Evolutionary conservation across 2,797 vertebrate genomes (phyloP).

Genomic region (Euphonia xanthogaster): DNA sequence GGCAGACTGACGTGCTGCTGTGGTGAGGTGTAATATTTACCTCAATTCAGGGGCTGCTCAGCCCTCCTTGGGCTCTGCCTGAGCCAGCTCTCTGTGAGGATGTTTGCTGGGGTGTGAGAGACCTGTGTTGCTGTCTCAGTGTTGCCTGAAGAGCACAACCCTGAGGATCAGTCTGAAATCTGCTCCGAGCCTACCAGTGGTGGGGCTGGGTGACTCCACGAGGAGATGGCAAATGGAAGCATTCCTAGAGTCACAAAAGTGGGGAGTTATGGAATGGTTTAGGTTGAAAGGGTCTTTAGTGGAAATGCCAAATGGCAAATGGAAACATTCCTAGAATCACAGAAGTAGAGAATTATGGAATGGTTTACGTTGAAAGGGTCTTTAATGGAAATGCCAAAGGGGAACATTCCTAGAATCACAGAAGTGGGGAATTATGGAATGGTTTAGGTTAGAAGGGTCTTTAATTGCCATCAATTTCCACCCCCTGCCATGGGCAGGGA

Average conservation of each 20-base stretch:
- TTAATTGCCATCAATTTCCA: background rate
- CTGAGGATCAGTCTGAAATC: background rate
- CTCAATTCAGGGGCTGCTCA: background rate
- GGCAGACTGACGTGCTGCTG: background rate
- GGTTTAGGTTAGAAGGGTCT: background rate
- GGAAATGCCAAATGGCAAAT: background rate
- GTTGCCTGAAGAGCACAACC: background rate
- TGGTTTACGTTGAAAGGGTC: background rate
- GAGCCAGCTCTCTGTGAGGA: background rate
- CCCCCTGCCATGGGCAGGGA: background rate
- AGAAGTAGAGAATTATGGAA: background rate
- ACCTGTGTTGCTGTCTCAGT: background rate
- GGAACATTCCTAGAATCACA: background rate
- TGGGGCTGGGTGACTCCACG: background rate
- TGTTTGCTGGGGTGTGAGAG: background rate
- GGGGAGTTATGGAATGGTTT: background rate
- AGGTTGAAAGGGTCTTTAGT: background rate
- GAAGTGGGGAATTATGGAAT: background rate
- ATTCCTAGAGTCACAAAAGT: background rate
- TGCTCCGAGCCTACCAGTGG: fast-evolving
- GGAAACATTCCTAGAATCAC: background rate
- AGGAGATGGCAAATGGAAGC: background rate
- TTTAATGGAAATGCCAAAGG: no score
- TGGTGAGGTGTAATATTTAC: background rate
- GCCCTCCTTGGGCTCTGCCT: background rate